phyloP scores from a whole-genome alignment of 2,888 invertebrate genomes.

The Dilophus febrilis region DNA sequence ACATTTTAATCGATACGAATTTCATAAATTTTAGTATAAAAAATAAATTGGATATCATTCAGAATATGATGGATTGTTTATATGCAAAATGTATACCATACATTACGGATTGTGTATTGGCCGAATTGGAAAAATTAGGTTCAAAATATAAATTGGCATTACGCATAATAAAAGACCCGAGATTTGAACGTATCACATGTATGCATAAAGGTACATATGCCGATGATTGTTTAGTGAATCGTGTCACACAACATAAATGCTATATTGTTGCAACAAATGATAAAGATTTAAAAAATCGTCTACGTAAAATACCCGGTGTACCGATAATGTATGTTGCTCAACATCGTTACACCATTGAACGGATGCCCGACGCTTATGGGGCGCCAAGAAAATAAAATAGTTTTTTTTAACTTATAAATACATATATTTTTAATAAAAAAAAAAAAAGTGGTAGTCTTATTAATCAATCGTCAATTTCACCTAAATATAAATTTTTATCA shows the following conservation, averaged over 20 bases:
- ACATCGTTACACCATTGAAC: constrained; percentile 86
- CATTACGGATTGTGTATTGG: constrained; percentile 94
- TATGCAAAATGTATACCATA: constrained; percentile 98
- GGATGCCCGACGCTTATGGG: constrained; percentile 98
- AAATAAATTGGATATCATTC: constrained; percentile 89
- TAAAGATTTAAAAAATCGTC: constrained; percentile 85
- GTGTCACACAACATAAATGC: constrained; percentile 96
- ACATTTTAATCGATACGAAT: constrained; percentile 87
- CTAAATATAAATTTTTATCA: constrained; percentile 89
- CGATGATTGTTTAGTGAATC: constrained; percentile 92
- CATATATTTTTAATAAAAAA: constrained; percentile 1
- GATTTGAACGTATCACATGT: constrained; percentile 86
- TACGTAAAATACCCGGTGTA: constrained; percentile 95
- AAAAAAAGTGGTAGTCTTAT: not conserved
- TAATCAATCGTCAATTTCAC: constrained; percentile 62
- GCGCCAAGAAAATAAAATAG: constrained; percentile 29
- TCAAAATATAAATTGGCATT: constrained; percentile 87
- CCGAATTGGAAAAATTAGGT: constrained; percentile 93
- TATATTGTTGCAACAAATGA: constrained; percentile 99
- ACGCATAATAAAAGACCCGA: constrained; percentile 81
- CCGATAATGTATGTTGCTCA: constrained; percentile 96
- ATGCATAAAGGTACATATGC: constrained; percentile 97
- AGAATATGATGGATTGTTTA: constrained; percentile 97
- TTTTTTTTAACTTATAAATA: not conserved
- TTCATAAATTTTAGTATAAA: constrained; percentile 98